These are phyloP conservation scores for Schlechtendalia chinensis DNA, from an alignment of 1,140 invertebrate species.

Conservation along the genomic window DNA sequence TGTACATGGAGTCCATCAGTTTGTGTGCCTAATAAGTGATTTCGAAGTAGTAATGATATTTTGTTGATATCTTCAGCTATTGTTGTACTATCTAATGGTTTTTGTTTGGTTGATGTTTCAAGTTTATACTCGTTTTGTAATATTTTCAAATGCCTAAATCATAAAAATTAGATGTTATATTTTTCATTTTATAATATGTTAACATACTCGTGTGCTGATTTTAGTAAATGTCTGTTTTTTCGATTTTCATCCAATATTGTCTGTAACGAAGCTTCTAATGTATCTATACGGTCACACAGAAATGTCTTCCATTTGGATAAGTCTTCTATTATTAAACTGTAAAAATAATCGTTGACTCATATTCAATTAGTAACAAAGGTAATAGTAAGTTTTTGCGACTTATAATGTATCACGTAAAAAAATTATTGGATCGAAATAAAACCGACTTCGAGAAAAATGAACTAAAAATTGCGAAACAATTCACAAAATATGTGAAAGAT, in stretches of 20 bases:
- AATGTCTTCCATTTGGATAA: constrained; percentile 79
- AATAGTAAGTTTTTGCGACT: too few species aligned
- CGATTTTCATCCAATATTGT: constrained; percentile 30
- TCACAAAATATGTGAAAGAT: too few species aligned
- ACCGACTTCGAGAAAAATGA: too few species aligned
- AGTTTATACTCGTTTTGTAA: constrained; percentile 39
- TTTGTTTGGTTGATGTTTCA: constrained; percentile 12
- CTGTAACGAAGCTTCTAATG: constrained; percentile 13
- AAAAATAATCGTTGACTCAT: constrained; percentile 53
- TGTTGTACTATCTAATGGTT: constrained; percentile 21
- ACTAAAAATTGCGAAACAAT: too few species aligned
- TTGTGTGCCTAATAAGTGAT: neutral
- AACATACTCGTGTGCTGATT: constrained; percentile 33
- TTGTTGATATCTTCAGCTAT: constrained; percentile 42
- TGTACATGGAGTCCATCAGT: constrained; percentile 30
- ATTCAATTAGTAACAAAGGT: neutral
- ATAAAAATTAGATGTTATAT: neutral
- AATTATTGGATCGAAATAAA: too few species aligned
- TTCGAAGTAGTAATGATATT: constrained; percentile 28
- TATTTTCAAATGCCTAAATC: constrained; percentile 33
- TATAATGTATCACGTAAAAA: too few species aligned
- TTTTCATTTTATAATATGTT: neutral
- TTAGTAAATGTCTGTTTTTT: constrained; percentile 42
- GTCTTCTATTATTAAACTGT: constrained; percentile 85
- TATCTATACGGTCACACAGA: constrained; percentile 57